Evolutionary conservation across 2,888 invertebrate species (phyloP), one percentile per base, ranked within the genome.

Genomic region (Nephrotoma flavescens): DNA sequence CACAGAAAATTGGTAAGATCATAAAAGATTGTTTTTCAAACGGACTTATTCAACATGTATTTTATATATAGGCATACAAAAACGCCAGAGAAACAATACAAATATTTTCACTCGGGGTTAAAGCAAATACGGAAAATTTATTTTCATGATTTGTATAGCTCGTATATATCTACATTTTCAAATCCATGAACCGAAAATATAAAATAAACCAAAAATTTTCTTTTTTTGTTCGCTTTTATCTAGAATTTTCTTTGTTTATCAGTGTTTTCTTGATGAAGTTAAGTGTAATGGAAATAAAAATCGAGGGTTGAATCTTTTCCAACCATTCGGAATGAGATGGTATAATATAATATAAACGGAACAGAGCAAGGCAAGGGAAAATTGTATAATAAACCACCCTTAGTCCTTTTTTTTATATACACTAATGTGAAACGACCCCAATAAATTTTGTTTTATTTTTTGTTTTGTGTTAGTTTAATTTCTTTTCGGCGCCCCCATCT

Each of bases 191-290:
- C 71, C 71, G 71, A 71, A 71, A 71, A 31, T 71, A 71, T 71
- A 71, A 71, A 71, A 71, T 71, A 71, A 71, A 71, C 71, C 71
- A 71, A 71, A 71, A 71, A 71, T 71, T 71, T 71, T 71, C 71
- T 71, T 71, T 31, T 71, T 71, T 52, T 31, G 31, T 31, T 15
- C 15, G 6, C 6, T 52, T 57, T 71, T 71, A 71, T 71, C 71
- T 71, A 19, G 71, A 71, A 71, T 71, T 71, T 71, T 71, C 71
- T 71, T 71, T 71, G 71, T 71, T 71, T 71, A 71, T 71, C 71
- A 71, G 71, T 71, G 71, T 71, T 84, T 84, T 84, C 84, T 84
- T 84, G 84, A 84, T 84, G 84, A 84, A 84, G 84, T 84, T 41
- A 84, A 84, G 42, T 84, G 84, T 42, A 84, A 84, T 84, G 84